Evolutionary conservation across 2,888 invertebrate genomes (phyloP).

Genomic region (Himalopsyche tibetana): DNA sequence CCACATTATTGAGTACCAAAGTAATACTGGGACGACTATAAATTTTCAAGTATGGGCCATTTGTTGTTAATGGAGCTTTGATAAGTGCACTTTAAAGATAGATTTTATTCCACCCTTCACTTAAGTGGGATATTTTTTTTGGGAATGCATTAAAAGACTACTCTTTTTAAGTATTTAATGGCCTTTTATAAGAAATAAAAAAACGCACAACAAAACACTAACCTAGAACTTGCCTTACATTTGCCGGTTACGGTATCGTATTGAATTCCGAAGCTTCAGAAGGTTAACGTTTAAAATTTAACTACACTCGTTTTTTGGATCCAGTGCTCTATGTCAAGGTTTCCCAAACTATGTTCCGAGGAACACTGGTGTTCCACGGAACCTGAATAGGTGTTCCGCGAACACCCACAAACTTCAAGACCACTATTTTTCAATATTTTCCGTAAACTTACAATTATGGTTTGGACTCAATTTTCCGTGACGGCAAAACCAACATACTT

Average conservation of each 20-base stretch:
- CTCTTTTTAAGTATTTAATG: conserved; percentile 22
- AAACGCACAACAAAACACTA: conserved; percentile 5
- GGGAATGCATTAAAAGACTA: conserved; percentile 58
- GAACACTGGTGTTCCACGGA: no score
- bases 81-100: conserved; percentile 63
- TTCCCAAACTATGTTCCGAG: no score
- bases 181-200: neutral
- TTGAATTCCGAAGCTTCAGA: neutral
- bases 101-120: conserved; percentile 61
- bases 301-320: no score
- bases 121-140: conserved; percentile 61
- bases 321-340: no score
- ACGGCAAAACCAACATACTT: no score
- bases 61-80: conserved; percentile 61
- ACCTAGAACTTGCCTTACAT: neutral
- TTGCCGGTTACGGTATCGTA: neutral
- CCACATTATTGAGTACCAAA: conserved; percentile 38
- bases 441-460: no score
- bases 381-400: no score
- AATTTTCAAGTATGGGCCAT: conserved; percentile 62
- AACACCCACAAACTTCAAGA: no score
- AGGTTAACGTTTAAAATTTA: neutral
- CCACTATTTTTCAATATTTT: no score
- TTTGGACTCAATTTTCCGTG: no score
- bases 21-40: conserved; percentile 54